Percentiles rank a stretch among this genome's conserved stretches.
Conservation (phyloP, 1,140 invertebrate genomes). For the Drosophila arawakana region DNA sequence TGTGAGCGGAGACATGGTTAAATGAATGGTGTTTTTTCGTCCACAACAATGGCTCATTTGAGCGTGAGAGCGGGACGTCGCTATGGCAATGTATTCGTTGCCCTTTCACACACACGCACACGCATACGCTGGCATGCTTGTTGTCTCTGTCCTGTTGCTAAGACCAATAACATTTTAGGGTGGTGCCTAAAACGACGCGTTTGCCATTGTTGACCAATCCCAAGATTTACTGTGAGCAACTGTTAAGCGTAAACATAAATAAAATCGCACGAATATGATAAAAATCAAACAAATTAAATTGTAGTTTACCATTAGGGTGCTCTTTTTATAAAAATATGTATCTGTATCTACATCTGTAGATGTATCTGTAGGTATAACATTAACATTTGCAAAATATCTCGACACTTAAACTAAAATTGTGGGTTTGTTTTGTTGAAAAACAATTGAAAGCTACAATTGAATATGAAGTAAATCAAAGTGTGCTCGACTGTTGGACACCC, state of each 20-base stretch:
- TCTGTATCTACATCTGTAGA: too few species aligned
- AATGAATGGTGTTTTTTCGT: constrained; percentile 48
- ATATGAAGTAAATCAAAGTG: neutral
- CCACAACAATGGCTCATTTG: neutral
- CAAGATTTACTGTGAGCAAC: constrained; percentile 9
- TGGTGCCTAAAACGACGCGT: constrained; percentile 11
- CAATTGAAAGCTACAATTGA: constrained; percentile 18
- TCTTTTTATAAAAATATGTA: constrained; percentile 21
- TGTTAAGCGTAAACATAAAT: neutral
- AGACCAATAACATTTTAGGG: constrained; percentile 29
- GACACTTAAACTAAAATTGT: constrained; percentile 19
- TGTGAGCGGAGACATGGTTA: constrained; percentile 56
- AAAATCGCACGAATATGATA: constrained; percentile 18
- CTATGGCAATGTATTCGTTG: neutral
- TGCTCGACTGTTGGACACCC: neutral
- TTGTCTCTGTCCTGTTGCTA: neutral
- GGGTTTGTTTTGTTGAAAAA: constrained; percentile 19
- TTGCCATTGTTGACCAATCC: constrained; percentile 32
- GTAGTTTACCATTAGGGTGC: constrained; percentile 13
- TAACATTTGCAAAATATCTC: constrained; percentile 20
- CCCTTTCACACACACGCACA: neutral
- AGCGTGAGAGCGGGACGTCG: constrained; percentile 19
- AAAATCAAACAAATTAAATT: constrained; percentile 31
- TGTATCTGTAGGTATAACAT: constrained; percentile 13
- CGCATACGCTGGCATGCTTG: neutral